Base-by-base conservation (phyloP, 1,140 invertebrate species). In the Drosophila saltans region DNA sequence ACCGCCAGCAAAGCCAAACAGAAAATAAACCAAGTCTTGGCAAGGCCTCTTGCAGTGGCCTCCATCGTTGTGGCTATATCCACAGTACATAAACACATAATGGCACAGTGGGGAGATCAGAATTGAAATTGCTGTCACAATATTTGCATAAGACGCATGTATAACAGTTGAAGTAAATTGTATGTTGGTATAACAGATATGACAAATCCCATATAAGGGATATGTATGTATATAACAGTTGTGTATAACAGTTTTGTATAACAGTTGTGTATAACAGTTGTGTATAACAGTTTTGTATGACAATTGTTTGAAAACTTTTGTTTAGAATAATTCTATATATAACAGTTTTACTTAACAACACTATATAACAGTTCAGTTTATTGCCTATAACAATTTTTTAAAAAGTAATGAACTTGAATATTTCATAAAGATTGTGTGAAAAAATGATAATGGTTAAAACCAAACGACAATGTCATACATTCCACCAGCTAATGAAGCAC, bases 21-120 rank as follows among this genome's bases (percentile, higher is more conserved):
- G 33, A 66, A 66, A 76, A 69, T 72, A 74, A 67, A 74, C 45
- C 66, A 61, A 75, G 65, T 69, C 78, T 28, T 62, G 52, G 58
- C 21, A 70, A 70, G 69, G 63, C 69, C 72, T 72, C 71, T 45
- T 63, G 63, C 52, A 57, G 75, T 78, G 75, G 74, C 41, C 40
- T 6, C 40, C 36, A 45, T 62, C 72, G 75, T 75, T 75, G 58
- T 75, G 58, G 57, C 67, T 75, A 75, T 75, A 72, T 72, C 39
- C 59, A 55, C 62, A 48, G 41, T 62, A 52, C 60, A 57, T 26
- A 61, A 57, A 58, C 61, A 60, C 65, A 78, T 69, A 76, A 68
- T 71, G 63, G 68, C 66, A 77, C 75, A 67, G 78, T 75, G 80
- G 60, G 33, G 62, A 41, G 33, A 48, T 26, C 56, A 9, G 21